These are phyloP conservation scores for Mythimna pallens DNA, from an alignment of 2,888 invertebrate genomes.

Conservation along the genomic window DNA sequence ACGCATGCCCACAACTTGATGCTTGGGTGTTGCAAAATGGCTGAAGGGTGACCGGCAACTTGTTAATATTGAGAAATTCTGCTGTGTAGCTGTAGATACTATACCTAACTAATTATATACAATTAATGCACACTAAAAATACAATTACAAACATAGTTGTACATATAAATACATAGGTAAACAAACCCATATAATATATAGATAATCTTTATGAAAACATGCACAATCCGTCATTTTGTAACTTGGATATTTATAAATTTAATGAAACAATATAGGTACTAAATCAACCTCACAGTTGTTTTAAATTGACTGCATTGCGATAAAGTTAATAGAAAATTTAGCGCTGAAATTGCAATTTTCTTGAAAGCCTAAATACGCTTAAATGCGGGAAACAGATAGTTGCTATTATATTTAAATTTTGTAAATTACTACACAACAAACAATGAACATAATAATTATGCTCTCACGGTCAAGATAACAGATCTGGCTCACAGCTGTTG, in stretches of 20 bases:
- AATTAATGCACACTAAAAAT: not conserved
- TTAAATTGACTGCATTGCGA: conserved; percentile 17
- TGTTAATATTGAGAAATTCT: conserved; percentile 31
- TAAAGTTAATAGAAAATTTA: conserved; percentile 20
- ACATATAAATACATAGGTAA: not conserved
- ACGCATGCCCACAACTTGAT: conserved; percentile 38
- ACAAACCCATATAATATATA: not conserved
- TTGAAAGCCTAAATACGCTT: conserved; percentile 41
- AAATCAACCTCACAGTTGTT: conserved; percentile 14
- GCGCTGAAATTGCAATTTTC: conserved; percentile 27
- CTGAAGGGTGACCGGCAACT: conserved; percentile 28
- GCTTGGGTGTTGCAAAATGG: conserved; percentile 28
- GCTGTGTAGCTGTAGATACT: not conserved
- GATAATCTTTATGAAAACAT: conserved; percentile 17
- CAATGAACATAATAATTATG: conserved; percentile 77
- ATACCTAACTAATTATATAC: not conserved
- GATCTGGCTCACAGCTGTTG: conserved; percentile 87
- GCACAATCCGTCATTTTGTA: conserved; percentile 5
- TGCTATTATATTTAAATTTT: conserved; percentile 50
- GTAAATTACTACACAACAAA: conserved; percentile 68
- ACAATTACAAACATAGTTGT: not conserved
- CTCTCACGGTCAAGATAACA: conserved; percentile 89
- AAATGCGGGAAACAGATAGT: conserved; percentile 41
- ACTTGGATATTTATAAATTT: conserved; percentile 13
- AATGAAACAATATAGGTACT: conserved; percentile 33